Conservation (phyloP, 1,140 invertebrate genomes). For the Drosophila sp. region DNA sequence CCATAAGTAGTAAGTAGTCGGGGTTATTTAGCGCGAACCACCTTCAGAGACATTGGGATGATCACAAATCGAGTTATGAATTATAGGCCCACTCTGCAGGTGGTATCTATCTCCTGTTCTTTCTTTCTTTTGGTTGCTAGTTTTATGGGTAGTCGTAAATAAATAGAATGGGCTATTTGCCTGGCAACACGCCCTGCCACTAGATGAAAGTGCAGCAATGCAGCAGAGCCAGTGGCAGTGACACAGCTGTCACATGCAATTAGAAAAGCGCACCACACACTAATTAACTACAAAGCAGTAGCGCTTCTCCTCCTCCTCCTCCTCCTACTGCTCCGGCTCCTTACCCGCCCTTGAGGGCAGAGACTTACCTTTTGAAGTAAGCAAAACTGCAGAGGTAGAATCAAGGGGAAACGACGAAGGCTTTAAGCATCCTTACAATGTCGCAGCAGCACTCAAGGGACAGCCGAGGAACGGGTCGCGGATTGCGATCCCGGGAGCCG, state of each 20-base stretch:
- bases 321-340: neutral
- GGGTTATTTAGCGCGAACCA: slow-evolving; percentile 32
- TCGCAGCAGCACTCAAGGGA: slow-evolving; percentile 67
- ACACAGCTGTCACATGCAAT: slow-evolving; percentile 67
- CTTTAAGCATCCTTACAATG: slow-evolving; percentile 68
- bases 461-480: slow-evolving; percentile 19
- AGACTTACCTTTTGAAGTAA: slow-evolving; percentile 52
- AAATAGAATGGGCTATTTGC: slow-evolving; percentile 33
- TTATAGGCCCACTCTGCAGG: slow-evolving; percentile 16
- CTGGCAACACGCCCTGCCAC: too few species aligned
- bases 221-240: neutral
- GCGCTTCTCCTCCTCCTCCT: neutral
- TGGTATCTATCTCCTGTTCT: neutral
- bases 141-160: slow-evolving; percentile 67
- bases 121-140: neutral
- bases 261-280: slow-evolving; percentile 64
- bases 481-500: slow-evolving; percentile 29
- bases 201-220: neutral
- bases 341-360: neutral
- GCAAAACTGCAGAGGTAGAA: neutral
- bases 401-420: neutral
- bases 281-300: slow-evolving; percentile 70
- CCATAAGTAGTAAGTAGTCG: neutral
- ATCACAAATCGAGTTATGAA: slow-evolving; percentile 36
- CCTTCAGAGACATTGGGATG: slow-evolving; percentile 22